Conservation (phyloP, 2,888 invertebrate species). For the Mythimna vitellina region DNA sequence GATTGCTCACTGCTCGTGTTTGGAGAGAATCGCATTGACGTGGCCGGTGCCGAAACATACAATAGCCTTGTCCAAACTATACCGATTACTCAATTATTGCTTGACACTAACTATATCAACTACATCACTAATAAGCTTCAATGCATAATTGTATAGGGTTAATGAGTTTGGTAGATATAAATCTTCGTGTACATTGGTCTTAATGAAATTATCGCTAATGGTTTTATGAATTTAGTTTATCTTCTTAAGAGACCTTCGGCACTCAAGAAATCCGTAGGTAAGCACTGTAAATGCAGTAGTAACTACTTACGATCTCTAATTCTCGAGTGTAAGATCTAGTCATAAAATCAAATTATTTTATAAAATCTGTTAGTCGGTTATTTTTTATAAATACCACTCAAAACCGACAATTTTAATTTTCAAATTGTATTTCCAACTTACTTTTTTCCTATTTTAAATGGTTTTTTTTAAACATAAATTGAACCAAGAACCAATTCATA, state of each 20-base stretch:
- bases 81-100: slow-evolving; percentile 1
- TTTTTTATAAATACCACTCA: too few relatives aligned
- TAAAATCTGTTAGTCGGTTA: too few relatives aligned
- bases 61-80: not conserved
- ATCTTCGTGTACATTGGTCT: too few relatives aligned
- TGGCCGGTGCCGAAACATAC: not conserved
- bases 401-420: too few relatives aligned
- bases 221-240: not conserved
- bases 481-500: not conserved
- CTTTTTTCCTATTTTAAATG: not conserved
- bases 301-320: too few relatives aligned
- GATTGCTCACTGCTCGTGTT: slow-evolving; percentile 1
- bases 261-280: too few relatives aligned
- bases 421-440: not conserved
- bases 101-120: not conserved
- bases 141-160: not conserved
- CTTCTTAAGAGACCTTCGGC: not conserved
- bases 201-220: not conserved
- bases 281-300: too few relatives aligned
- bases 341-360: too few relatives aligned
- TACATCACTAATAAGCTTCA: not conserved
- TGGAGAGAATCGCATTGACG: not conserved
- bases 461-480: too few relatives aligned
- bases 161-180: not conserved
- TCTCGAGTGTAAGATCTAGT: too few relatives aligned